Base-by-base conservation (phyloP, 1,140 invertebrate species). In the Arion vulgaris region DNA sequence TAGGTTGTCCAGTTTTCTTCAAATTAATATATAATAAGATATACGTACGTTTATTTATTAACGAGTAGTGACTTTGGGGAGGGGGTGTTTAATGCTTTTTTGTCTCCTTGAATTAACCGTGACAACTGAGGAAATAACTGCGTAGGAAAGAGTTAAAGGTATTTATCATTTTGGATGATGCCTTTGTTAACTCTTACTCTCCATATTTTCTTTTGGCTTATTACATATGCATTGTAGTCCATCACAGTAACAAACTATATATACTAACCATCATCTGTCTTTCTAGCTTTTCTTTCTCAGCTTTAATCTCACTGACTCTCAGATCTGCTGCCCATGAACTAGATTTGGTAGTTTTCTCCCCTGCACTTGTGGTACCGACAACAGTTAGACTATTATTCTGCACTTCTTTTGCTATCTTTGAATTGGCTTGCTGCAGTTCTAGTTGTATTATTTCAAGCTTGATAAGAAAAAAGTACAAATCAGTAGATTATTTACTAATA, bases 251-350 rank as follows among this genome's bases (percentile, higher is more conserved):
- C 19, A 66, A 66, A 15, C 23, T 23, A 57, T 32, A 32, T 32
- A 41, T 11, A 72, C 57, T 72, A 7, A 80, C 78, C 78, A 71
- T 9, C 38, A 80, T 5, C 28, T 80, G 78, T 19, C 13, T n/a
- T 41, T 72, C 36, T 15, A 80, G 62, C 39, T 80, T 36, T 11
- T 80, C 78, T 41, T 72, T 69, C 78, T 80, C 78, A 26, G 36
- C 1, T 66, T 72, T 66, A 1, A 80, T 36, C 45, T 80, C 66
- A 41, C 62, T 71, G 23, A 80, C 0, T 45, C 78, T 45, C 5
- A 80, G 78, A 51, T 79, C 57, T 66, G 76, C 36, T 28, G 62
- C 62, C 28, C 5, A 23, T 34, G n/a, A 17, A 32, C 62, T 32
- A 11, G 62, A 32, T 28, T 34, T 66, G 19, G 28, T 2, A 66